Percentiles rank a stretch among this genome's conserved stretches.
These are phyloP conservation scores for Mormyrus proboscirostris DNA, from an alignment of 2,797 vertebrate species.

Conservation along the genomic window DNA sequence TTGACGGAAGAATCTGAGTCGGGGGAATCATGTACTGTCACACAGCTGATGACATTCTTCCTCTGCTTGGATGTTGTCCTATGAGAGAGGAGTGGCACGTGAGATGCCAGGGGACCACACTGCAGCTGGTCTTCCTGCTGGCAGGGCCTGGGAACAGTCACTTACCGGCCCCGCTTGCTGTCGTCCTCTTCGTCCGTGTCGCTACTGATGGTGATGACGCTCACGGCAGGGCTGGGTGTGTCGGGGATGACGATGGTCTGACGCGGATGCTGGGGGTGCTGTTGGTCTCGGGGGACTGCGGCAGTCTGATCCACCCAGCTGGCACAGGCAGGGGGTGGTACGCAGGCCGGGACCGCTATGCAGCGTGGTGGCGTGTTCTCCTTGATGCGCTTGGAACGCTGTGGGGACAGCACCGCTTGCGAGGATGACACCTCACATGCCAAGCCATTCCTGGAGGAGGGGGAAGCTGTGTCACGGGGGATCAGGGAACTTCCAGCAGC, in stretches of 20 bases:
- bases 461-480: neutral
- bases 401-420: slow-evolving; percentile 80
- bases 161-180: slow-evolving; percentile 82
- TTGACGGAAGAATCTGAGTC: slow-evolving; percentile 88
- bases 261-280: slow-evolving; percentile 62
- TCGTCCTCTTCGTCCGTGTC: slow-evolving; percentile 97
- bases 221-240: slow-evolving; percentile 94
- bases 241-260: slow-evolving; percentile 96
- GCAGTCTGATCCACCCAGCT: slow-evolving; percentile 71
- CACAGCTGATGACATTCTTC: slow-evolving; percentile 98
- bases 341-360: slow-evolving; percentile 74
- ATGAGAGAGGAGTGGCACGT: slow-evolving; percentile 23
- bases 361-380: slow-evolving; percentile 95
- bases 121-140: neutral
- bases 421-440: slow-evolving; percentile 89
- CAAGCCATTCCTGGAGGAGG: slow-evolving; percentile 70
- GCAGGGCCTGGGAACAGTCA: neutral
- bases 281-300: slow-evolving; percentile 72
- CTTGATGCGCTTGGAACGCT: slow-evolving; percentile 93
- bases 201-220: slow-evolving; percentile 99
- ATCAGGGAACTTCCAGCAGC: neutral
- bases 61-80: slow-evolving; percentile 91
- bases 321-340: slow-evolving; percentile 64
- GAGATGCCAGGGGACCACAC: neutral
- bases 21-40: slow-evolving; percentile 95